Conservation (phyloP, 2,888 invertebrate genomes). For the Apeira syringaria region DNA sequence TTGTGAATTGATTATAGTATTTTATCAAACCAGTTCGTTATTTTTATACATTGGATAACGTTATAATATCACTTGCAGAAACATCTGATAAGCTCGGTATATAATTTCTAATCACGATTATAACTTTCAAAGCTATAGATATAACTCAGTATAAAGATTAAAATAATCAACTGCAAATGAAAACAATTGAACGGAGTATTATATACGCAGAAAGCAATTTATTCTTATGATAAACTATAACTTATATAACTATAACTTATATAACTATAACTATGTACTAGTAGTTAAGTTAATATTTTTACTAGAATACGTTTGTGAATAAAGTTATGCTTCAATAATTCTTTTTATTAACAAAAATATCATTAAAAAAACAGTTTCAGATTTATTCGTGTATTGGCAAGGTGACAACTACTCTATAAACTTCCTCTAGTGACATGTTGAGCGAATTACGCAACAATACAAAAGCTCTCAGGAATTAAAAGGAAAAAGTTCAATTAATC, state of each 20-base stretch:
- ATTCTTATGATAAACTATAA: not conserved
- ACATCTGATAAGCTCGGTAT: not conserved
- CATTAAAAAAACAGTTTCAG: no score
- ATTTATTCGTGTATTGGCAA: no score
- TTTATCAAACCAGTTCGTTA: no score
- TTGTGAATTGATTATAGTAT: no score
- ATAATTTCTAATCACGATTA: constrained; percentile 25
- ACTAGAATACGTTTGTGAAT: no score
- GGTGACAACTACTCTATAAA: constrained; percentile 52
- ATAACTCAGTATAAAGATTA: constrained; percentile 27
- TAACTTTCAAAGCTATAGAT: constrained; percentile 28
- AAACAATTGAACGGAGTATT: not conserved
- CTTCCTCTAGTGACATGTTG: constrained; percentile 59
- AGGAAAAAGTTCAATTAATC: constrained; percentile 82
- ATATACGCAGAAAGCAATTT: not conserved
- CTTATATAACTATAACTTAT: no score
- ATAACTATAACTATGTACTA: no score
- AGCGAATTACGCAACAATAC: constrained; percentile 69
- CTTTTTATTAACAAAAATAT: no score
- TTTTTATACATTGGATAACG: constrained; percentile 29
- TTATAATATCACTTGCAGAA: constrained; percentile 23
- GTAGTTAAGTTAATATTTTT: no score
- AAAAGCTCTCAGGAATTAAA: constrained; percentile 68
- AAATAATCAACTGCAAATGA: constrained; percentile 9
- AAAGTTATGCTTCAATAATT: no score